Base-by-base conservation (phyloP, 2,113 vertebrate genomes). In the Hippocampus comes region DNA sequence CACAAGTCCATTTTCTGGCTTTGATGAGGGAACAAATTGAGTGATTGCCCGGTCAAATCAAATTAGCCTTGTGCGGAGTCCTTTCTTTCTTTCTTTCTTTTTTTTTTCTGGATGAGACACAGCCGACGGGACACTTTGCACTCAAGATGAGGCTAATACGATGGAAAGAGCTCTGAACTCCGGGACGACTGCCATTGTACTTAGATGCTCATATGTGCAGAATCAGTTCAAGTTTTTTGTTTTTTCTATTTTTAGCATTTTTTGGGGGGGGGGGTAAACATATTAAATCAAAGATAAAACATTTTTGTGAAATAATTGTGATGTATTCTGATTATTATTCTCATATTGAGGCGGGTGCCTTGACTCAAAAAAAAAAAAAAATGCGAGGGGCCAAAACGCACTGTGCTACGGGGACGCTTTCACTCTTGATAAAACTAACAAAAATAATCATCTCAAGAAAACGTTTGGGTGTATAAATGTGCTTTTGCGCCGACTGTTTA, bases 21-120 rank as follows among this genome's bases (percentile, higher is more conserved):
- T 81, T 96, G 92, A 95, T 94, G 96, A 95, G 92, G 94, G 93
- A 94, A 95, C 94, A 93, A 94, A 95, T 94, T 93, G 94, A 93
- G 84, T 92, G 82, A 91, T 77, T 78, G 90, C 92, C 92, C 91
- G 93, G 91, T 89, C 90, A 96, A 97, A 97, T 96, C 93, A 95
- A 96, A 96, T 96, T 96, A 97, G 94, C 93, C 82, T 83, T 38
- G 27, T 17, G 59, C 59, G 1, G 92, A 95, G 94, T 95, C 94
- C 92, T 94, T 23, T 20, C 48, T 20, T 51, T 20, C 17, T 95
- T 95, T 95, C 94, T 94, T 95, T 95, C 95, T 96, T 95, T 94
- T 96, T 95, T 96, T 94, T 95, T 95, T 93, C 92, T 90, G 89
- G 23, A 27, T 14, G 25, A 59, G 27, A 25, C 10, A 25, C 5